phyloP scores from a whole-genome alignment of 2,888 invertebrate genomes.

The Eristalis tenax region DNA sequence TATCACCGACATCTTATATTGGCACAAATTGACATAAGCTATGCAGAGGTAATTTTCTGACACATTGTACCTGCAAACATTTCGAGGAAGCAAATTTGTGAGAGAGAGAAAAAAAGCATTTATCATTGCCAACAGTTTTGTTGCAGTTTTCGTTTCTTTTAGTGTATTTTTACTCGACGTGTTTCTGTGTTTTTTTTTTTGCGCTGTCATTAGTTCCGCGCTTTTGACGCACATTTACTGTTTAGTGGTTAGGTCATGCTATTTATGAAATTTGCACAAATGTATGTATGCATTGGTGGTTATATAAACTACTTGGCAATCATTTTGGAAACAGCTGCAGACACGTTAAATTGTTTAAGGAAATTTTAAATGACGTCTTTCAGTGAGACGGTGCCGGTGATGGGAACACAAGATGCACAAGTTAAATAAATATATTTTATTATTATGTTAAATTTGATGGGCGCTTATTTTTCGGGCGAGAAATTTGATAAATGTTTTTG shows the following conservation, averaged over 20 bases:
- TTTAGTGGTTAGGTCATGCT: constrained; percentile 55
- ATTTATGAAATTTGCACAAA: constrained; percentile 29
- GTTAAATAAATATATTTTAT: neutral
- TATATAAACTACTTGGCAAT: neutral
- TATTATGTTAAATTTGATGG: neutral
- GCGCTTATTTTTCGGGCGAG: neutral
- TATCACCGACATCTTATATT: no score
- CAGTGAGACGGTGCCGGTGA: neutral
- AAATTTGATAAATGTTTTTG: neutral
- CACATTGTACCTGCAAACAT: constrained; percentile 11
- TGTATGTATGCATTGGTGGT: neutral
- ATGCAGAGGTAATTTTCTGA: constrained; percentile 1
- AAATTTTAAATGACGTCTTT: neutral
- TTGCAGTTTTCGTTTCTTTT: constrained; percentile 21
- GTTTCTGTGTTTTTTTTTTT: neutral
- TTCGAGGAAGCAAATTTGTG: constrained; percentile 20
- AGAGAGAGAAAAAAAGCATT: constrained; percentile 22
- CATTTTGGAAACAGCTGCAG: neutral
- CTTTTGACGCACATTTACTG: constrained; percentile 35
- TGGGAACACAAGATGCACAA: neutral
- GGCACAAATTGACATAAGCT: neutral
- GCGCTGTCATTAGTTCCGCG: constrained; percentile 29
- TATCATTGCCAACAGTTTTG: constrained; percentile 47
- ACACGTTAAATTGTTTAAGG: neutral
- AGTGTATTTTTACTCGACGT: neutral